phyloP scores from a whole-genome alignment of 2,797 vertebrate genomes.

The Schizothorax lantsangensis region DNA sequence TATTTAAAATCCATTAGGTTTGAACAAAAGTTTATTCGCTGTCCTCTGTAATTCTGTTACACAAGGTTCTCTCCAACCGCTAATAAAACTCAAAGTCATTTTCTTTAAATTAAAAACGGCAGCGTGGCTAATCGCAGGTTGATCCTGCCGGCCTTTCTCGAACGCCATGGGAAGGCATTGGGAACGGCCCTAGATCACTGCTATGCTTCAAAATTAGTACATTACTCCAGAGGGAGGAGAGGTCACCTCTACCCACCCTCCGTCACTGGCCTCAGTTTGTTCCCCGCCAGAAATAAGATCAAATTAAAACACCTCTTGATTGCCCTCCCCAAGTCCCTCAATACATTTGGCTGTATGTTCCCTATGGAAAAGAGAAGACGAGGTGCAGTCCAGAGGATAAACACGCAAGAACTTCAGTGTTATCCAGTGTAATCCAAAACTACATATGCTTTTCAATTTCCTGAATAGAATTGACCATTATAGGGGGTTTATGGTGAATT shows the following conservation, averaged over 20 bases:
- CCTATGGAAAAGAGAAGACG: slow-evolving; percentile 27
- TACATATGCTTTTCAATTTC: slow-evolving; percentile 30
- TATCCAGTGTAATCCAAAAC: slow-evolving; percentile 1
- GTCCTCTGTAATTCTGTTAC: not conserved
- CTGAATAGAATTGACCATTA: slow-evolving; percentile 24
- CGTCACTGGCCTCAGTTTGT: slow-evolving; percentile 58
- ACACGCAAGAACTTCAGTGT: slow-evolving; percentile 19
- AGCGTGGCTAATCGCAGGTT: slow-evolving; percentile 42
- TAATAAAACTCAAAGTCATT: slow-evolving; percentile 34
- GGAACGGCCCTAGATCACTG: slow-evolving; percentile 59
- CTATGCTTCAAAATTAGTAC: slow-evolving; percentile 69
- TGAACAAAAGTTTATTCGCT: not conserved
- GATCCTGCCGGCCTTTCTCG: slow-evolving; percentile 32
- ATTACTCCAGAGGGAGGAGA: slow-evolving; percentile 57
- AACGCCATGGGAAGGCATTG: slow-evolving; percentile 43
- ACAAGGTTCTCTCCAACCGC: not conserved
- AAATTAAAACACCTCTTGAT: slow-evolving; percentile 66
- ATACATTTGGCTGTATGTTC: slow-evolving; percentile 67
- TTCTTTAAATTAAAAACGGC: slow-evolving; percentile 34
- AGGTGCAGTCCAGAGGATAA: slow-evolving; percentile 43
- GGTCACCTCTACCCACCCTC: slow-evolving; percentile 70
- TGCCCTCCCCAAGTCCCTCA: slow-evolving; percentile 68
- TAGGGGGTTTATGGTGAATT: not conserved
- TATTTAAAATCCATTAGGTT: not conserved
- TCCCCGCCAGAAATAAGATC: slow-evolving; percentile 63